Evolutionary conservation across 2,797 vertebrate genomes (phyloP).

Genomic region (Taenioides sp.): DNA sequence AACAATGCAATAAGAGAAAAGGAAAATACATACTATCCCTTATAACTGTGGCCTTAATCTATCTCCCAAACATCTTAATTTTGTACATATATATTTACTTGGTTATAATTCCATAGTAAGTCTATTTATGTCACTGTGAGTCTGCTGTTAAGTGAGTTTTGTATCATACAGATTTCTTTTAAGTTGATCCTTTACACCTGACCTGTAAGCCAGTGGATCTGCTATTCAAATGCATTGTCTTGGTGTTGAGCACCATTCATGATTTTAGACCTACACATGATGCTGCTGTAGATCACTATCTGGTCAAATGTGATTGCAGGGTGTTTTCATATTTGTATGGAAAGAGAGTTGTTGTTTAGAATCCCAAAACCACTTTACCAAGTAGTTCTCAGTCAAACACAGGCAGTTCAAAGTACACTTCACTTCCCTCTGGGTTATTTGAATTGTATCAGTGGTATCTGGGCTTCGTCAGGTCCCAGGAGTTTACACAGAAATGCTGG

Average conservation of each 20-base stretch:
- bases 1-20: slow-evolving; percentile 68
- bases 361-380: slow-evolving; percentile 36
- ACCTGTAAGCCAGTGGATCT: slow-evolving; percentile 44
- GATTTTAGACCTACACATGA: slow-evolving; percentile 40
- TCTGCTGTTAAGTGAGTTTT: slow-evolving; percentile 58
- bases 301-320: slow-evolving; percentile 27
- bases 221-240: slow-evolving; percentile 26
- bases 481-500: slow-evolving; percentile 40
- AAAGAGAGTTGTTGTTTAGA: slow-evolving; percentile 23
- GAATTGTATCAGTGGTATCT: slow-evolving; percentile 24
- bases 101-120: slow-evolving; percentile 57
- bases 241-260: slow-evolving; percentile 62
- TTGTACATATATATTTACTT: slow-evolving; percentile 68
- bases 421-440: slow-evolving; percentile 24
- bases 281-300: slow-evolving; percentile 57
- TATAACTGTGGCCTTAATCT: slow-evolving; percentile 75
- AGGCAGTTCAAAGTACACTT: slow-evolving; percentile 20
- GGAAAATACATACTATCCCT: slow-evolving; percentile 54
- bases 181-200: slow-evolving; percentile 34
- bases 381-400: slow-evolving; percentile 13
- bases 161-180: slow-evolving; percentile 40
- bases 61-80: slow-evolving; percentile 56
- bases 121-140: slow-evolving; percentile 63
- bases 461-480: slow-evolving; percentile 18
- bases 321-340: slow-evolving; percentile 15